phyloP scores from a whole-genome alignment of 23 tunicate species.

The Halocynthia roretzi region DNA sequence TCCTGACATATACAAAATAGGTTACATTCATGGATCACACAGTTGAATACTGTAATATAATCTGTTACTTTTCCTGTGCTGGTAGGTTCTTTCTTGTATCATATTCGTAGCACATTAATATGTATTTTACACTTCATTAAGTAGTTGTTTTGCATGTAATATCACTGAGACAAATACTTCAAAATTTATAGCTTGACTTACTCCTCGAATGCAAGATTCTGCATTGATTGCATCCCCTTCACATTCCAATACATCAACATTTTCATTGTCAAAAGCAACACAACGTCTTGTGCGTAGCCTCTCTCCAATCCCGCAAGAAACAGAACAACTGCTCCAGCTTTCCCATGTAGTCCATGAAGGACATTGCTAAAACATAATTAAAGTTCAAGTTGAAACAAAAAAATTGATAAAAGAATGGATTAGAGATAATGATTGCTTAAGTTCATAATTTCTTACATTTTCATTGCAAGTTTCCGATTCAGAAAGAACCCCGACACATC shows the following conservation, averaged over 20 bases:
- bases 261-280: background rate
- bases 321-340: slow-evolving; percentile 27
- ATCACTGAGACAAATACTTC: background rate
- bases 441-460: background rate
- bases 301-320: slow-evolving; percentile 54
- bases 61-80: no score
- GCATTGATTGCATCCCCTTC: background rate
- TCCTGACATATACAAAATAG: slow-evolving; percentile 21
- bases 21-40: background rate
- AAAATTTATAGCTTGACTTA: background rate
- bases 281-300: slow-evolving; percentile 28
- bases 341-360: slow-evolving; percentile 51
- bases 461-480: slow-evolving; percentile 35
- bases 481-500: slow-evolving; percentile 38
- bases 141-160: background rate
- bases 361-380: slow-evolving; percentile 29
- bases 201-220: slow-evolving; percentile 24
- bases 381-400: background rate
- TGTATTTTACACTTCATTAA: background rate
- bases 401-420: background rate
- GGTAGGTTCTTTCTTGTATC: no score
- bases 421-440: background rate
- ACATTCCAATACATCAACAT: background rate
- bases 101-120: background rate
- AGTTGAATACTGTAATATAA: background rate